Evolutionary conservation across 2,113 vertebrate genomes (phyloP).

Genomic region (Lepus europaeus): DNA sequence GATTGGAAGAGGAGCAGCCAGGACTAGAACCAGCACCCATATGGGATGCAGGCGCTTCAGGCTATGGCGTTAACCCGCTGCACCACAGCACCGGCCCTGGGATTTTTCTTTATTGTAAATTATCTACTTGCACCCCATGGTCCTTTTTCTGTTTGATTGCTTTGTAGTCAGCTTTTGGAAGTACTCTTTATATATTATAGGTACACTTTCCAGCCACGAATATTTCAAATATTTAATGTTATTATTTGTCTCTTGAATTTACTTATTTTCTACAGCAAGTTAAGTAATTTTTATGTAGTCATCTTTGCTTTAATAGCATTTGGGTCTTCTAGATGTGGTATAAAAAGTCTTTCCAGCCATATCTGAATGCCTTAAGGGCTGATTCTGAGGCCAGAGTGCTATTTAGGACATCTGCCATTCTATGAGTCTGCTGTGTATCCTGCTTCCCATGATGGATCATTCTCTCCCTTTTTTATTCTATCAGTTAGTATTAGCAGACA

Average conservation of each 20-base stretch:
- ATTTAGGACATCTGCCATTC: too few species aligned
- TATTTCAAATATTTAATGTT: slow-evolving; percentile 55
- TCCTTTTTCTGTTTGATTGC: not conserved
- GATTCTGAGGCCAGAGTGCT: too few species aligned
- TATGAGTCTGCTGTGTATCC: too few species aligned
- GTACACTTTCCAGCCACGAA: not conserved
- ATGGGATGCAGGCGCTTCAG: too few species aligned
- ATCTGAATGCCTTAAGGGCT: too few species aligned
- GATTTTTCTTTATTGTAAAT: not conserved
- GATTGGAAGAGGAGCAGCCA: too few species aligned
- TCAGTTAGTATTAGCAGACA: too few species aligned
- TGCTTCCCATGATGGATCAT: too few species aligned
- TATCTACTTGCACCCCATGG: not conserved
- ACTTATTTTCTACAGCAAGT: not conserved
- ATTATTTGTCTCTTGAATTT: slow-evolving; percentile 36
- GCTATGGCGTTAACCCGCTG: too few species aligned
- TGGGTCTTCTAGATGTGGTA: not conserved
- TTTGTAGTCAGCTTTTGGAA: not conserved
- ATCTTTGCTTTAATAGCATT: not conserved
- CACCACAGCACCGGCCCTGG: not conserved
- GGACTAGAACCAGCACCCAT: too few species aligned
- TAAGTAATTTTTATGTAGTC: not conserved
- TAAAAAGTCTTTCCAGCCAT: not conserved
- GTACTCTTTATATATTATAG: not conserved
- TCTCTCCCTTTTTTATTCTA: too few species aligned